Evolutionary conservation across 2,888 invertebrate genomes (phyloP).

Genomic region (Polyommatus icarus): DNA sequence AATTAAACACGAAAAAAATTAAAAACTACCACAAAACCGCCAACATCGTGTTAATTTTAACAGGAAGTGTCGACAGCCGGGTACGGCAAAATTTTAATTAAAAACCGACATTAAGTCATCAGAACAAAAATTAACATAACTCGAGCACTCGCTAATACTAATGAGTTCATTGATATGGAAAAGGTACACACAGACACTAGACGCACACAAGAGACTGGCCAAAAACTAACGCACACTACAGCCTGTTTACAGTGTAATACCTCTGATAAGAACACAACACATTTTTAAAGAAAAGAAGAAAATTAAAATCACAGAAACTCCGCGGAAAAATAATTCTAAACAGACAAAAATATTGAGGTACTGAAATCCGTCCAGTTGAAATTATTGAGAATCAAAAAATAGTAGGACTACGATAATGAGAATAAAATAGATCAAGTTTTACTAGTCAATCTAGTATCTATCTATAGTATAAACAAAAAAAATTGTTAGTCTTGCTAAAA

Average conservation of each 20-base stretch:
- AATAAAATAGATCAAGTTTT: too few species aligned
- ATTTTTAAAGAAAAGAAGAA: background rate
- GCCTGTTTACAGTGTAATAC: background rate
- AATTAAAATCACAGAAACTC: too few species aligned
- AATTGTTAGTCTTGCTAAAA: too few species aligned
- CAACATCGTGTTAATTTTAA: background rate
- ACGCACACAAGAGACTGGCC: background rate
- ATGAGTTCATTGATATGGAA: background rate
- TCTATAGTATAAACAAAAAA: too few species aligned
- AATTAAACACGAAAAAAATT: too few species aligned
- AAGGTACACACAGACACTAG: background rate
- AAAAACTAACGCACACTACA: slow-evolving; percentile 1
- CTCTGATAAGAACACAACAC: background rate
- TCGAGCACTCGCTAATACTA: background rate
- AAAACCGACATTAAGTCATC: background rate
- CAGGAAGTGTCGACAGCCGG: background rate
- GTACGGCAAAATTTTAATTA: background rate
- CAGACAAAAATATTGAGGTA: too few species aligned
- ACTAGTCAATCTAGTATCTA: too few species aligned
- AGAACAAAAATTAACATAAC: slow-evolving; percentile 1
- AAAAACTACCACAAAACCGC: too few species aligned
- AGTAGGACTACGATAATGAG: too few species aligned
- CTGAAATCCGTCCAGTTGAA: too few species aligned
- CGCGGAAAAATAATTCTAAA: too few species aligned
- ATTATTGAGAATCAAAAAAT: too few species aligned